Percentiles rank a stretch among this genome's conserved stretches.
Evolutionary conservation across 2,888 invertebrate species (phyloP).

Genomic region (Calameuta idolon): DNA sequence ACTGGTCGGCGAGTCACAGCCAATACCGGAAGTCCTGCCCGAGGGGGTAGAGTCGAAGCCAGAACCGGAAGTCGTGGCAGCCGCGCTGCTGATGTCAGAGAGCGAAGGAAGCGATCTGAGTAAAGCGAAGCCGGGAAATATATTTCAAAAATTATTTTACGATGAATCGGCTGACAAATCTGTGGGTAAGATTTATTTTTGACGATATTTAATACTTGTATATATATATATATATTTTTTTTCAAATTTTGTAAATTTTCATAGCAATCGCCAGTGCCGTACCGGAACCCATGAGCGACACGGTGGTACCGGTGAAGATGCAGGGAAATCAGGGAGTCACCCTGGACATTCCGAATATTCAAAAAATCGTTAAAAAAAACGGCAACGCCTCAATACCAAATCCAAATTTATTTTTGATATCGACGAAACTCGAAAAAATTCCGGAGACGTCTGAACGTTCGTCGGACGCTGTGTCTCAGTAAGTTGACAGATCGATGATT

Average conservation of each 20-base stretch:
- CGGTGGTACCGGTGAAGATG: slow-evolving; percentile 30
- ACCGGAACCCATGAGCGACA: slow-evolving; percentile 28
- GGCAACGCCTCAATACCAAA: slow-evolving; percentile 27
- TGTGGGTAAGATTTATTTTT: slow-evolving; percentile 21
- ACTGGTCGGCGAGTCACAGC: slow-evolving; percentile 33
- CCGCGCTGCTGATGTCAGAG: slow-evolving; percentile 42
- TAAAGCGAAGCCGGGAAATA: slow-evolving; percentile 29
- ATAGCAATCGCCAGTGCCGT: slow-evolving; percentile 29
- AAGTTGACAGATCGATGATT: not conserved
- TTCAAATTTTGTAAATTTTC: not conserved
- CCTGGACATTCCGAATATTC: slow-evolving; percentile 32
- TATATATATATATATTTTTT: too few relatives aligned
- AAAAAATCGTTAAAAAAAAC: slow-evolving; percentile 26
- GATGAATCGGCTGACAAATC: slow-evolving; percentile 26
- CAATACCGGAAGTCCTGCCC: slow-evolving; percentile 36
- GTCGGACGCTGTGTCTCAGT: not conserved
- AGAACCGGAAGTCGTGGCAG: slow-evolving; percentile 43
- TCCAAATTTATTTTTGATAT: slow-evolving; percentile 10
- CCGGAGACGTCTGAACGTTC: not conserved
- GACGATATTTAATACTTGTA: not conserved
- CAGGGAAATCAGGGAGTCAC: slow-evolving; percentile 19
- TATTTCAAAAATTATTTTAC: slow-evolving; percentile 39
- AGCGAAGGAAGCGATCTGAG: slow-evolving; percentile 34
- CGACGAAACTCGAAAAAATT: not conserved
- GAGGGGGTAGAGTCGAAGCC: slow-evolving; percentile 35